Evolutionary conservation across 2,888 invertebrate species (phyloP), one percentile per base, ranked within the genome.

Genomic region (Tholera decimalis): DNA sequence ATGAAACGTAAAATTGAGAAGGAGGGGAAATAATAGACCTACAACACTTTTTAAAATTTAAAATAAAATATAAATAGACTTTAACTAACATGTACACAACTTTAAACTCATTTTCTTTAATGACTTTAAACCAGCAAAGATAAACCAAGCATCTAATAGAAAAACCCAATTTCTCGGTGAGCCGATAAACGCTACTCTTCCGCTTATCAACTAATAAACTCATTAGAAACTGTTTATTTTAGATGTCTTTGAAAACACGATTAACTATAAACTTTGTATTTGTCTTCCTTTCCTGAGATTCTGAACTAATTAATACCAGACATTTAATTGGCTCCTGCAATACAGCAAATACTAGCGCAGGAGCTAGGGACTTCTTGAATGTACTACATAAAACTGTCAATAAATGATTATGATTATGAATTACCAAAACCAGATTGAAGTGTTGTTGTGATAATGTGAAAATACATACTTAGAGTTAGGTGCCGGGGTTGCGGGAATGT

Each of bases 201-300:
- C 20, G n/a, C 33, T 46, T 20, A 76, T 58, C 18, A 57, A 37
- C 35, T 28, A 46, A 41, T 37, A 54, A 76, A 57, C 51, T 62
- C 63, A 54, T 62, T 76, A 35, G 3, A 28, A 30, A 28, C 22
- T 41, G 72, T 62, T 54, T 71, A 44, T 39, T 43, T 54, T 46
- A 35, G 39, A 69, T 59, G 22, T 28, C 74, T 75, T 75, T 67
- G 35, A 56, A 47, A 15, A 18, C 24, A 37, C 24, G 24, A 28
- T 28, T 7, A 66, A 56, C 35, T 24, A 18, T 37, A 20, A 69
- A 56, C 46, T 67, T 74, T 24, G 15, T 73, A 54, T 74, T 70
- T 68, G 41, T 35, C 28, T 68, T 74, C 5, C 15, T 11, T 46
- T 51, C 2, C 35, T 53, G 30, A 28, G 24, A 37, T 60, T 51